Evolutionary conservation across 2,888 invertebrate genomes (phyloP).

Genomic region (Caenorhabditis sp.): DNA sequence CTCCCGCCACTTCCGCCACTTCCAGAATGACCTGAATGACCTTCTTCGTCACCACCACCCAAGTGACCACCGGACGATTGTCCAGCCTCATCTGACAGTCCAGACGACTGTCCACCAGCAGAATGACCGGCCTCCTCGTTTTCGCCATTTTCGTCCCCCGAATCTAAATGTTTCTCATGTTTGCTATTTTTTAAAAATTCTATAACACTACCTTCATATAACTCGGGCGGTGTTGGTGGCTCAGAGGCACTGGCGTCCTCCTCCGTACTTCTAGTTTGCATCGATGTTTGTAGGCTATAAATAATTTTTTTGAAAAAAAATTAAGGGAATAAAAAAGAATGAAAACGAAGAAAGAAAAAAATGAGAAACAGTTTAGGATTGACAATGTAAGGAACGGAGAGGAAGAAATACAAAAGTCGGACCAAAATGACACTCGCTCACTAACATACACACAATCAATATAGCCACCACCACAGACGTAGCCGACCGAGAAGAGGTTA

Average conservation of each 20-base stretch:
- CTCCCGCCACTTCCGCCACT: background rate
- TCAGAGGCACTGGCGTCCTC: background rate
- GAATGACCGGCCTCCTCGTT: slow-evolving; percentile 1
- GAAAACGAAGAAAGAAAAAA: background rate
- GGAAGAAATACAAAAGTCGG: background rate
- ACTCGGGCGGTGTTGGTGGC: background rate
- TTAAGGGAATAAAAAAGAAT: background rate
- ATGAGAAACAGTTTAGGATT: background rate
- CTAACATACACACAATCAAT: slow-evolving; percentile 3
- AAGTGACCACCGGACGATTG: background rate
- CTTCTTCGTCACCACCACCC: background rate
- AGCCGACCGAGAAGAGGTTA: background rate
- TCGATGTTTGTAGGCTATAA: background rate
- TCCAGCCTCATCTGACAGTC: background rate
- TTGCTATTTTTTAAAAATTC: background rate
- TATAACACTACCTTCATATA: background rate
- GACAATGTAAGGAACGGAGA: too few species aligned
- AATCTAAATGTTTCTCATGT: background rate
- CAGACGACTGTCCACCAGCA: slow-evolving; percentile 4
- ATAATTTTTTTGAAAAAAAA: background rate
- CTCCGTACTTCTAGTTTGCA: slow-evolving; percentile 2
- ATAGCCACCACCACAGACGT: background rate
- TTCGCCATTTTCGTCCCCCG: background rate
- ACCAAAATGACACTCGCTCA: slow-evolving; percentile 4
- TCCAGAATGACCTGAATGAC: background rate